Evolutionary conservation across 1,140 invertebrate species (phyloP).

Genomic region (Solenopsis fugax): DNA sequence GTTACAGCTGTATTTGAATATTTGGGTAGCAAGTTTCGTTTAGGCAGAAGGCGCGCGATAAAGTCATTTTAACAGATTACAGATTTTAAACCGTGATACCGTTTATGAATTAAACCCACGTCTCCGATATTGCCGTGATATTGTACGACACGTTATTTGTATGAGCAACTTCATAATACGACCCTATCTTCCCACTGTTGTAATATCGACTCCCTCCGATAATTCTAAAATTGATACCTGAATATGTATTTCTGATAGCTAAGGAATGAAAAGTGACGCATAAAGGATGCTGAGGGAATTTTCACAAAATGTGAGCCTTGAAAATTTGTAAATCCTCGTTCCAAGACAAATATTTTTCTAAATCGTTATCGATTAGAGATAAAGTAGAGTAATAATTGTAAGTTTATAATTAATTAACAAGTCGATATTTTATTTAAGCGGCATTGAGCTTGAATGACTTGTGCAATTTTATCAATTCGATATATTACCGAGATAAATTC

Average conservation of each 20-base stretch:
- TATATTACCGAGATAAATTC: not conserved
- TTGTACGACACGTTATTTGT: slow-evolving; percentile 53
- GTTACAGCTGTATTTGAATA: not conserved
- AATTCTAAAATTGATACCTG: slow-evolving; percentile 46
- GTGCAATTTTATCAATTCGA: not conserved
- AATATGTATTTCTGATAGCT: slow-evolving; percentile 5
- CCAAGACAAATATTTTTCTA: not conserved
- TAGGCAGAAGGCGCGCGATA: slow-evolving; percentile 18
- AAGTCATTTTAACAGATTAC: slow-evolving; percentile 40
- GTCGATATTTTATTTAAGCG: not conserved
- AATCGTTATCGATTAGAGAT: not conserved
- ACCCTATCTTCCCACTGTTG: slow-evolving; percentile 47
- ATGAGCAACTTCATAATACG: slow-evolving; percentile 51
- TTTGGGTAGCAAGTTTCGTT: slow-evolving; percentile 2
- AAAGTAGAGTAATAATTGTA: not conserved
- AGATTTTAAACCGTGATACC: slow-evolving; percentile 43
- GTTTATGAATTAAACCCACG: slow-evolving; percentile 53
- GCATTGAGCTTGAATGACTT: not conserved
- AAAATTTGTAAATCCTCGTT: slow-evolving; percentile 10
- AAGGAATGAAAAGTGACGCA: not conserved
- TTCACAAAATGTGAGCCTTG: not conserved
- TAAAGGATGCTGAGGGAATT: not conserved
- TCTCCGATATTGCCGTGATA: slow-evolving; percentile 47
- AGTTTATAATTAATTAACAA: not conserved
- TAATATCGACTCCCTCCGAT: slow-evolving; percentile 29